These are phyloP conservation scores for Drosophila atripex DNA, from an alignment of 2,888 invertebrate species.

Conservation along the genomic window DNA sequence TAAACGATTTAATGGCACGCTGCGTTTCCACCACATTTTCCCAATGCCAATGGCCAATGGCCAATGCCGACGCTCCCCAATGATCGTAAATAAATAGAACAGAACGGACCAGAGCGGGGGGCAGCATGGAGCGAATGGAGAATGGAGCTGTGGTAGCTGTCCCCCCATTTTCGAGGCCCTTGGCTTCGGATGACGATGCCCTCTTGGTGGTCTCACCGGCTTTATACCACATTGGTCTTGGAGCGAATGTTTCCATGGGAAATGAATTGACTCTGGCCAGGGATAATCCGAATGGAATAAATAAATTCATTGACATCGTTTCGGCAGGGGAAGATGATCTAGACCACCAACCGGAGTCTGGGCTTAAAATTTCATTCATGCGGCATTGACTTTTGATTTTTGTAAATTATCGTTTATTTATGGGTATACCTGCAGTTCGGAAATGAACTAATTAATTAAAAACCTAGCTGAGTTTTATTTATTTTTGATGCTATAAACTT, in stretches of 20 bases:
- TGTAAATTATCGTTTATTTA: slow-evolving; percentile 17
- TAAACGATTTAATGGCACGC: slow-evolving; percentile 76
- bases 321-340: slow-evolving; percentile 4
- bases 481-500: neutral
- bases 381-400: slow-evolving; percentile 2
- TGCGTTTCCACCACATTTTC: slow-evolving; percentile 45
- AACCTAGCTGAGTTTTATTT: neutral
- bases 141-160: slow-evolving; percentile 14
- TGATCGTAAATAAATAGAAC: slow-evolving; percentile 75
- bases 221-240: slow-evolving; percentile 26
- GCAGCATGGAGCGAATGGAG: slow-evolving; percentile 1
- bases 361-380: slow-evolving; percentile 15
- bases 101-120: slow-evolving; percentile 19
- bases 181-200: slow-evolving; percentile 22
- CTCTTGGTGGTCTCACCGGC: slow-evolving; percentile 37
- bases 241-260: slow-evolving; percentile 29
- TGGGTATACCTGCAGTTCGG: neutral
- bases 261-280: slow-evolving; percentile 28
- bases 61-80: slow-evolving; percentile 25
- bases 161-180: slow-evolving; percentile 1
- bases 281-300: slow-evolving; percentile 8
- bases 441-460: slow-evolving; percentile 3
- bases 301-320: slow-evolving; percentile 28
- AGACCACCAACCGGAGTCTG: slow-evolving; percentile 25
- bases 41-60: slow-evolving; percentile 25